Evolutionary conservation across 1,140 invertebrate species (phyloP).

Genomic region (Maconellicoccus hirsutus): DNA sequence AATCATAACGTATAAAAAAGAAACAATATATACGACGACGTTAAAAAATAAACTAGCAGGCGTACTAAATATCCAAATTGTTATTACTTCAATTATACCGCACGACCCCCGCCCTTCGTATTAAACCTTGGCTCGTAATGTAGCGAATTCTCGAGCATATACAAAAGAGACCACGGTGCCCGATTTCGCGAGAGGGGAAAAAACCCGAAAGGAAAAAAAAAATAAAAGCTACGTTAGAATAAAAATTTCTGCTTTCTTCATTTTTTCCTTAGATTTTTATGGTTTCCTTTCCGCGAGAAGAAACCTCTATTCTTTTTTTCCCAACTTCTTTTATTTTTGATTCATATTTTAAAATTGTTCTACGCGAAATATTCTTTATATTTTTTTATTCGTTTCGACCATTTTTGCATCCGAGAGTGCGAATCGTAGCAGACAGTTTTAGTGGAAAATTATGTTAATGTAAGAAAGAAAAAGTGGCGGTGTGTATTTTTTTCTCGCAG

Average conservation of each 20-base stretch:
- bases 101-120: too few relatives aligned
- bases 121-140: too few relatives aligned
- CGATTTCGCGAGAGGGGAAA: too few relatives aligned
- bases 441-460: constrained; percentile 22
- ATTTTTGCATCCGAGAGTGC: constrained; percentile 21
- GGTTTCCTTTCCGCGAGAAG: constrained; percentile 2
- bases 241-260: not conserved
- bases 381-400: constrained; percentile 13
- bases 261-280: not conserved
- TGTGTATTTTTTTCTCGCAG: not conserved
- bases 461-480: constrained; percentile 19
- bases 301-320: not conserved
- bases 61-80: constrained; percentile 12
- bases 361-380: not conserved
- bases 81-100: constrained; percentile 15
- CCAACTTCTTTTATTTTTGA: constrained; percentile 14
- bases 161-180: too few relatives aligned
- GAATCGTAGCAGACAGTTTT: constrained; percentile 21
- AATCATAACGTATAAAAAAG: too few relatives aligned
- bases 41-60: not conserved
- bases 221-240: not conserved
- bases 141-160: too few relatives aligned
- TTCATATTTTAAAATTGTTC: constrained; percentile 23
- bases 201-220: constrained; percentile 10
- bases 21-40: not conserved